Evolutionary conservation across 2,113 vertebrate species (phyloP).

Genomic region (Eurystomus gularis): DNA sequence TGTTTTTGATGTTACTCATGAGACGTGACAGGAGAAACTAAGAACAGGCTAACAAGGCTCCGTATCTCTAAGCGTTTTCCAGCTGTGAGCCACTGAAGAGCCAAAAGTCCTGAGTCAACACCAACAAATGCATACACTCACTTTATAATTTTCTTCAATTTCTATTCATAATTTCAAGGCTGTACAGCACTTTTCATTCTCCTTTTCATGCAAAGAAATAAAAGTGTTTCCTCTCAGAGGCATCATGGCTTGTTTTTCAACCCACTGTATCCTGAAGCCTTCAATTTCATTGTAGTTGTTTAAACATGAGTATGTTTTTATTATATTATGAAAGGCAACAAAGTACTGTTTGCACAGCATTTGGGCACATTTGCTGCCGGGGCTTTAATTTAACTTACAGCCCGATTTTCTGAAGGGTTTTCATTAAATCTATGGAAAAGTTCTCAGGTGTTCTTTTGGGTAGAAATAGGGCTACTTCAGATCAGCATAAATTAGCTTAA

Average conservation of each 20-base stretch:
- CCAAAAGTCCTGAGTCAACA: slow-evolving; percentile 33
- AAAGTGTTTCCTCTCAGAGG: not conserved
- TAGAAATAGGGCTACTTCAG: not conserved
- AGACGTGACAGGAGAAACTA: slow-evolving; percentile 61
- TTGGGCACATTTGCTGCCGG: not conserved
- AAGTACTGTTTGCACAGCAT: not conserved
- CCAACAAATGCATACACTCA: slow-evolving; percentile 20
- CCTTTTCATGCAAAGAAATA: slow-evolving; percentile 6
- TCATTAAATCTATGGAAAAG: not conserved
- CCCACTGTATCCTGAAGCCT: not conserved
- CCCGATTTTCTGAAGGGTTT: not conserved
- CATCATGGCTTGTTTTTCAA: not conserved
- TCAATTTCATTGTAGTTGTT: not conserved
- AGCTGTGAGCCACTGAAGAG: slow-evolving; percentile 43
- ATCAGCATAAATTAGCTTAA: not conserved
- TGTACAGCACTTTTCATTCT: not conserved
- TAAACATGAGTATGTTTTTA: not conserved
- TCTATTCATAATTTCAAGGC: not conserved
- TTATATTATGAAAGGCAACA: not conserved
- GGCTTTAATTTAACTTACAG: not conserved
- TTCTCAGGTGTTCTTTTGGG: not conserved
- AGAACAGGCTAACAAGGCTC: slow-evolving; percentile 27
- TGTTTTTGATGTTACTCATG: slow-evolving; percentile 38
- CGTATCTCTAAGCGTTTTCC: slow-evolving; percentile 57
- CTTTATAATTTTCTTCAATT: not conserved